Conservation (phyloP, 1,140 invertebrate genomes). For the Papilio polyxenes region DNA sequence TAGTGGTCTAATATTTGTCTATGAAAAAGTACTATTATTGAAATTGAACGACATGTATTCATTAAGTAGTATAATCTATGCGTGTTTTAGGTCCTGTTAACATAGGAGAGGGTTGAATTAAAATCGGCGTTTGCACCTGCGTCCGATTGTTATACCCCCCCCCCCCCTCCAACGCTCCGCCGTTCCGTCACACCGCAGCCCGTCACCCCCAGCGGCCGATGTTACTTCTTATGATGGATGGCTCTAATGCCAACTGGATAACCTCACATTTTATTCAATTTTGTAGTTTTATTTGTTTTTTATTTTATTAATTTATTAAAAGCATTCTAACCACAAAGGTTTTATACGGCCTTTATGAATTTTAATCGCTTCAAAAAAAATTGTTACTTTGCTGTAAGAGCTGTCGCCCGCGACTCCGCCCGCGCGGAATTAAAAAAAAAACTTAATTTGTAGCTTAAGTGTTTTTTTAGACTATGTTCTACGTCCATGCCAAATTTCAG, state of each 20-base stretch:
- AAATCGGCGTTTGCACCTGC: conserved; percentile 56
- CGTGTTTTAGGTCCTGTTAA: conserved; percentile 37
- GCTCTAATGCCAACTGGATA: conserved; percentile 38
- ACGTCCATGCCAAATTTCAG: too few relatives aligned
- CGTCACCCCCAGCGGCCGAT: conserved; percentile 41
- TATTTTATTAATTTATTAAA: conserved; percentile 4
- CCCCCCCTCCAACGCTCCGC: not conserved
- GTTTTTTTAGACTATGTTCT: too few relatives aligned
- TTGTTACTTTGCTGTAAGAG: too few relatives aligned
- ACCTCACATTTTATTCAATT: conserved; percentile 17
- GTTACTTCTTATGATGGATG: conserved; percentile 56
- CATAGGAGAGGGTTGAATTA: conserved; percentile 47
- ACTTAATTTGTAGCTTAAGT: too few relatives aligned
- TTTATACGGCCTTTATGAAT: not conserved
- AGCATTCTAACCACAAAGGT: not conserved
- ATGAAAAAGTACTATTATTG: not conserved
- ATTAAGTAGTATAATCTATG: conserved; percentile 18
- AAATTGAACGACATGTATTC: not conserved
- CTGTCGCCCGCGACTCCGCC: too few relatives aligned
- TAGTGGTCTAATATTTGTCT: not conserved
- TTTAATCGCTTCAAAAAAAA: too few relatives aligned
- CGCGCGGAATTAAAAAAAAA: too few relatives aligned
- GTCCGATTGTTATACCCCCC: conserved; percentile 52
- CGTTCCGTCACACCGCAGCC: not conserved
- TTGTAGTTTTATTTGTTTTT: not conserved